Percentiles rank a stretch among this genome's conserved stretches.
Evolutionary conservation across 2,888 invertebrate genomes (phyloP).

Genomic region (Ecdyonurus torrentis): DNA sequence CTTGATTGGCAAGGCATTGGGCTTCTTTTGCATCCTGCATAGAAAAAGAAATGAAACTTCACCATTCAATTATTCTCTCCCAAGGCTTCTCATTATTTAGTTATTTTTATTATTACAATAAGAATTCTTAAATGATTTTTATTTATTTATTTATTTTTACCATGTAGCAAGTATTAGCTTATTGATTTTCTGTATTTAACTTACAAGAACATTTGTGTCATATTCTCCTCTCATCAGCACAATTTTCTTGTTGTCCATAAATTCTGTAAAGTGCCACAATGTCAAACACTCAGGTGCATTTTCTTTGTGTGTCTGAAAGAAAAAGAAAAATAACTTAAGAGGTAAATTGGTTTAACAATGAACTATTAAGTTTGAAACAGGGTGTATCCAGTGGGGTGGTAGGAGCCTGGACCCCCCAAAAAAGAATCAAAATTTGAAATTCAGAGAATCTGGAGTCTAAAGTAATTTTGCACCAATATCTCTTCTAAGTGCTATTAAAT

Average conservation of each 20-base stretch:
- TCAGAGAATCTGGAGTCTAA: too few relatives aligned
- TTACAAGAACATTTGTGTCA: constrained; percentile 51
- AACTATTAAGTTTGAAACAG: too few relatives aligned
- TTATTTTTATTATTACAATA: neutral
- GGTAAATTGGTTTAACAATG: too few relatives aligned
- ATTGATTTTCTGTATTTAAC: constrained; percentile 6
- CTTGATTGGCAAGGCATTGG: constrained; percentile 68
- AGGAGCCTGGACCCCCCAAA: too few relatives aligned
- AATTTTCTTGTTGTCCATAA: constrained; percentile 48
- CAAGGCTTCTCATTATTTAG: neutral
- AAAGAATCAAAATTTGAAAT: too few relatives aligned
- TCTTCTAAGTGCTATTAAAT: too few relatives aligned
- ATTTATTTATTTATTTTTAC: neutral
- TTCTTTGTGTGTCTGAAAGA: constrained; percentile 54
- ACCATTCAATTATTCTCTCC: neutral
- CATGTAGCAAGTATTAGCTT: neutral
- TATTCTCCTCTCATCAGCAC: constrained; percentile 76
- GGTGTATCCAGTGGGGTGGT: too few relatives aligned
- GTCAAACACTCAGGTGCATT: constrained; percentile 78
- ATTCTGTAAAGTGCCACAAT: constrained; percentile 60
- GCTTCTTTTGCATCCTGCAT: constrained; percentile 50
- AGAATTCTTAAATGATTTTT: neutral
- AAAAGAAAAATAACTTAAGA: too few relatives aligned
- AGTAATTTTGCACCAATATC: too few relatives aligned
- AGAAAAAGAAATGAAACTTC: neutral